A percentile compares a stretch with the other conserved stretches of the same genome.
phyloP scores from a whole-genome alignment of 2,113 vertebrate genomes.

The Notiomystis cincta region DNA sequence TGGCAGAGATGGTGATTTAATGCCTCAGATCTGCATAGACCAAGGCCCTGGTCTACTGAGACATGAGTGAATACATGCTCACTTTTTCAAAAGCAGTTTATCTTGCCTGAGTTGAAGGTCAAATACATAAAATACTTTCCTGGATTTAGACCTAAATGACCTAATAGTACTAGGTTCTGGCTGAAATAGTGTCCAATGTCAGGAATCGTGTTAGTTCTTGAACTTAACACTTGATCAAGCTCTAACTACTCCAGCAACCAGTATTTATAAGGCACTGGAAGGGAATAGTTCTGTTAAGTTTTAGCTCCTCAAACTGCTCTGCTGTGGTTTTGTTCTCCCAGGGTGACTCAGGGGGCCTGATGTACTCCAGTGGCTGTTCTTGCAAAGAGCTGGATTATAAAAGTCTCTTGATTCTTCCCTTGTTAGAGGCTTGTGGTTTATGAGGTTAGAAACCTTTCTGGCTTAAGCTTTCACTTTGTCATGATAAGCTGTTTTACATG shows the following conservation, averaged over 20 bases:
- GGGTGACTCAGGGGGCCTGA: neutral
- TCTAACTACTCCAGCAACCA: neutral
- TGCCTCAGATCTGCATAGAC: neutral
- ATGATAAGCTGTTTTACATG: neutral
- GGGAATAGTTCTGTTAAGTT: neutral
- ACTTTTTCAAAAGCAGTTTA: neutral
- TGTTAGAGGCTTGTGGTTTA: conserved; percentile 10
- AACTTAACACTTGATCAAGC: neutral
- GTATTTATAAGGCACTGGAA: neutral
- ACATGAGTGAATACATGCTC: neutral
- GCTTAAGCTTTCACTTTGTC: neutral
- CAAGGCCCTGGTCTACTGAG: neutral
- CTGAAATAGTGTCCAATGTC: neutral
- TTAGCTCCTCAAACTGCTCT: neutral
- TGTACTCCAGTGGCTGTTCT: neutral
- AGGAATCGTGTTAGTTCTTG: neutral
- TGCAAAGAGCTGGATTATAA: neutral
- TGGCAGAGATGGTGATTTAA: neutral
- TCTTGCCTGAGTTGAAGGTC: neutral
- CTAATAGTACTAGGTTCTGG: neutral
- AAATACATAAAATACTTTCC: neutral
- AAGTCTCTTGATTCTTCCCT: neutral
- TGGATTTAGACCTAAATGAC: neutral
- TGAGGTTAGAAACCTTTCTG: neutral
- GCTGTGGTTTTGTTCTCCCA: neutral